A percentile compares a stretch with the other conserved stretches of the same genome.
Evolutionary conservation across 2,888 invertebrate species (phyloP).

Genomic region (Lasioglossum malachurum): DNA sequence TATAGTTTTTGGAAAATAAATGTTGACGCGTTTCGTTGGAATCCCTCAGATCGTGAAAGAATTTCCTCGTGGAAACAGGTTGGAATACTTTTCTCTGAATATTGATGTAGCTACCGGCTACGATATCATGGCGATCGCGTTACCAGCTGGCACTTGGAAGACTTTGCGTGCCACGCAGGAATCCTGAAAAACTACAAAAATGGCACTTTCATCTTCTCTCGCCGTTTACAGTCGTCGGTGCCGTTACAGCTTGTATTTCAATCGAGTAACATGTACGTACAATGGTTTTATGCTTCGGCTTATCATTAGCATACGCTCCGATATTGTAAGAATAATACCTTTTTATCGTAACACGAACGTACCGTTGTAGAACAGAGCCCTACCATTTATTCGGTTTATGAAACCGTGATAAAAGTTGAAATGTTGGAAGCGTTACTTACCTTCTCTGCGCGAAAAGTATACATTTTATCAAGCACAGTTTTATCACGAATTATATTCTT

Average conservation of each 20-base stretch:
- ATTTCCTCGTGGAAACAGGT: not conserved
- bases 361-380: not conserved
- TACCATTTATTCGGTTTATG: conserved; percentile 1
- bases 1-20: not conserved
- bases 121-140: conserved; percentile 18
- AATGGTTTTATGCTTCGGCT: conserved; percentile 4
- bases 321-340: conserved; percentile 17
- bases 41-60: not conserved
- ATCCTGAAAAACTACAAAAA: conserved; percentile 47
- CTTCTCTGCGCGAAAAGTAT: not conserved
- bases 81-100: conserved; percentile 7
- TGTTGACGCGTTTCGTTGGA: not conserved
- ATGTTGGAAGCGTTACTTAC: not conserved
- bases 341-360: conserved; percentile 17
- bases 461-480: not conserved
- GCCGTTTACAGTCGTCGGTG: conserved; percentile 15
- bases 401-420: conserved; percentile 21
- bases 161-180: conserved; percentile 32
- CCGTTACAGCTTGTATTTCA: conserved; percentile 27
- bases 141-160: conserved; percentile 22
- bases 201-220: conserved; percentile 60
- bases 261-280: conserved; percentile 9
- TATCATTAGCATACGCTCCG: conserved; percentile 20
- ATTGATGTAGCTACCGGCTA: not conserved
- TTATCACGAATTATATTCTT: not conserved